Evolutionary conservation across 1,140 invertebrate genomes (phyloP), one percentile per base, ranked within the genome.

Genomic region (Zaprionus tsacasi): DNA sequence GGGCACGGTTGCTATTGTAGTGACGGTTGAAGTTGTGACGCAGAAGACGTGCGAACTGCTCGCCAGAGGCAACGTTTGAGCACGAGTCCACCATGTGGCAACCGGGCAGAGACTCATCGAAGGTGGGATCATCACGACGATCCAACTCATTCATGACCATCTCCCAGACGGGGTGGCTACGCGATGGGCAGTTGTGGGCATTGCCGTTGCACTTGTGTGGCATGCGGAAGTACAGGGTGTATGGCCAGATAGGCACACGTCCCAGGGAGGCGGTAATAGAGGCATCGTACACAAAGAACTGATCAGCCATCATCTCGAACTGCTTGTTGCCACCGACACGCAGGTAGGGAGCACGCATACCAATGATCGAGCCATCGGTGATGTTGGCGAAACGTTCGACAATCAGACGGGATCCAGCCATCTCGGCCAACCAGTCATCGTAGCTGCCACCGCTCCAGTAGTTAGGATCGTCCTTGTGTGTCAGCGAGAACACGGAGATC

Each of bases 141-240:
- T 98, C 97, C 76, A 98, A 93, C 92, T 98, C 97, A 93, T 98
- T 98, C 96, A 98, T 98, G 27, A 98, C 97, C 95, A 98, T 98
- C 93, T 98, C 97, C 97, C 97, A 98, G 45, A 98, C 96, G 40
- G 97, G 97, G 82, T 98, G 97, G 74, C 96, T 97, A 83, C 97
- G 94, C 33, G 96, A 97, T 21, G 98, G 97, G 89, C 97, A 98
- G 89, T 98, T 98, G 81, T 98, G 96, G 13, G 96, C 96, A 92
- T 98, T 98, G 74, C 97, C 97, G 92, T 98, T 97, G 92, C 98
- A 98, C 92, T 97, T 98, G 93, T 98, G 97, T 0, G 98, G 97
- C 96, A 98, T 98, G 33, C 97, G 94, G 95, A 98, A 99, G 94
- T 98, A 98, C 13, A 99, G 93, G 2, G 98, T 99, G 94, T 98